These are phyloP conservation scores for Aldrovandia affinis DNA, from an alignment of 2,797 vertebrate species.

Conservation along the genomic window DNA sequence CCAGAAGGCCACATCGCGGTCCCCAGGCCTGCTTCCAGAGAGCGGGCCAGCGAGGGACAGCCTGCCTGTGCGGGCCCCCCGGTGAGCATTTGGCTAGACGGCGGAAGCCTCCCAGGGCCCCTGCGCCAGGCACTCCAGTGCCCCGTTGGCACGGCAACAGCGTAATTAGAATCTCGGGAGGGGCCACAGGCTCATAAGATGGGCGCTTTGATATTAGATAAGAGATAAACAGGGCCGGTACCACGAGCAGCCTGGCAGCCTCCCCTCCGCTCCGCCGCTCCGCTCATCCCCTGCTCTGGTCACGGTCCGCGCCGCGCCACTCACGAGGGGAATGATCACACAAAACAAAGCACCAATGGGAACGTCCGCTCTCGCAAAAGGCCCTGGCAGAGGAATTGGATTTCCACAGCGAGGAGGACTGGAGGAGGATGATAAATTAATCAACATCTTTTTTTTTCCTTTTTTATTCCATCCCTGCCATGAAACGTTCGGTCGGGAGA, in stretches of 20 bases:
- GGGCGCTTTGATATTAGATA: conserved; percentile 16
- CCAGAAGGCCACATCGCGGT: not conserved
- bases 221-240: conserved; percentile 47
- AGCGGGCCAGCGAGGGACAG: too few relatives aligned
- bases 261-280: too few relatives aligned
- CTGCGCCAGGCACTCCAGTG: not conserved
- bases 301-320: conserved; percentile 39
- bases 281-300: not conserved
- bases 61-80: too few relatives aligned
- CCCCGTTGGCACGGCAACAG: not conserved
- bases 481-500: conserved; percentile 31
- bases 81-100: not conserved
- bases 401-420: conserved; percentile 39
- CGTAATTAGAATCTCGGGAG: conserved; percentile 34
- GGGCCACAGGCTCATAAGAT: conserved; percentile 19
- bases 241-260: not conserved
- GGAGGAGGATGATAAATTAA: conserved; percentile 58
- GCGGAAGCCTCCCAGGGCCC: not conserved
- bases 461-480: conserved; percentile 10
- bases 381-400: conserved; percentile 48
- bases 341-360: conserved; percentile 51
- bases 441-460: conserved; percentile 29
- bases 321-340: conserved; percentile 51
- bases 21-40: not conserved
- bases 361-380: conserved; percentile 50